Base-by-base conservation (phyloP, 2,888 invertebrate genomes). In the Cerceris rybyensis region DNA sequence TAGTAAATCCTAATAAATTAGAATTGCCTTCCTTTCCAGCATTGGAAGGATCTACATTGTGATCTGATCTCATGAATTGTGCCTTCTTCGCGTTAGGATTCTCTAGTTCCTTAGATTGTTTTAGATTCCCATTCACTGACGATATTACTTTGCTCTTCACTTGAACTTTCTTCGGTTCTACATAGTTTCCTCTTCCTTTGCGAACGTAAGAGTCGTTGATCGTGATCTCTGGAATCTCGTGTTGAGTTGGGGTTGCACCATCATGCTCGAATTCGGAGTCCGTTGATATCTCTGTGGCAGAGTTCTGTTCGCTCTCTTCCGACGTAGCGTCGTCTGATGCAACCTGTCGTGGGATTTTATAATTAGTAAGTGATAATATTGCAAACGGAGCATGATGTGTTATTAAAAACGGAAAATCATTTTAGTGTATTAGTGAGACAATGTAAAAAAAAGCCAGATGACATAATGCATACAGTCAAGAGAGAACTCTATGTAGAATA, bases 211-310 rank as follows among this genome's bases (percentile, higher is more conserved):
- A 93, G 86, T 96, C 96, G 88, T 96, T 95, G 80, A 96, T 95
- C 66, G 96, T 94, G 73, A 97, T 97, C 82, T 96, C 95, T 11
- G 97, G 97, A 41, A 96, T 95, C 81, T 96, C 95, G 43, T 93
- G 93, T 67, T 96, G 95, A 0, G 95, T 95, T 28, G 96, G 96
- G 0, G 94, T 95, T 55, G 93, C 92, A 69, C 96, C 96, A 89
- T 97, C 97, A 81, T 97, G 96, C 82, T 97, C 98, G 90, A 98
- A 98, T 93, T 98, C 98, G 41, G 98, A 98, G 93, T 98, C 98
- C 0, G 98, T 98, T 61, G 97, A 97, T 86, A 98, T 98, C 93
- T 98, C 98, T 0, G 98, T 98, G 2, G 97, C 97, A 7, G 97
- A 97, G 87, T 97, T 97, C 84, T 96, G 95, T 83, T 95, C 95